Evolutionary conservation across 2,888 invertebrate species (phyloP), one percentile per base, ranked within the genome.

Genomic region (Labia minor): DNA sequence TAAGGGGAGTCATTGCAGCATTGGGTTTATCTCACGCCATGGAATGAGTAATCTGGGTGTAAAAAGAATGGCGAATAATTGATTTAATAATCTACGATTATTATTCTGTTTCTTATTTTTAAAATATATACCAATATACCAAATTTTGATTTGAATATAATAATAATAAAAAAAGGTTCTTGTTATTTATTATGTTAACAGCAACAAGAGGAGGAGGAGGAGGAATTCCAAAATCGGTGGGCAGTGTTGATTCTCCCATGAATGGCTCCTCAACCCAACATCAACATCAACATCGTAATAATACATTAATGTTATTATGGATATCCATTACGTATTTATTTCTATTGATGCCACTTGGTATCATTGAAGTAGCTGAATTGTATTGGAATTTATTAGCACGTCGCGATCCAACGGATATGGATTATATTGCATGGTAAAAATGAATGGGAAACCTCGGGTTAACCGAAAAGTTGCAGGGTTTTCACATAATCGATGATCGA

Each of bases 271-370:
- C n/a, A 19, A 19, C 62, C 20, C 62, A 14, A n/a, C 62, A 11
- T 66, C 66, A 6, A 62, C n/a, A 19, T 21, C 62, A 21, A n/a
- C 72, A 72, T 68, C 72, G 73, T 66, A 75, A 74, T 20, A n/a
- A n/a, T n/a, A 74, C 76, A 19, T 73, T 75, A 66, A 76, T 74
- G 72, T 69, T 77, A 21, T 71, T 77, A 14, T 75, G 76, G 1
- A 76, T 77, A 1, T 77, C 77, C 1, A 72, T 76, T n/a, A 75
- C 77, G 1, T 76, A 77, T 71, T 72, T 77, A 26, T 69, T 77
- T n/a, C 69, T 77, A 20, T 70, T 77, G 14, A 70, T 77, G 65
- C 77, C 77, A 1, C 72, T 77, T 49, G 77, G 77, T 16, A 72
- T 76, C 37, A 75, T 77, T 16, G 77, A 77, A 70, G 76, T 76